Evolutionary conservation across 2,113 vertebrate genomes (phyloP), one percentile per base, ranked within the genome.

Genomic region (Colaptes auratus): DNA sequence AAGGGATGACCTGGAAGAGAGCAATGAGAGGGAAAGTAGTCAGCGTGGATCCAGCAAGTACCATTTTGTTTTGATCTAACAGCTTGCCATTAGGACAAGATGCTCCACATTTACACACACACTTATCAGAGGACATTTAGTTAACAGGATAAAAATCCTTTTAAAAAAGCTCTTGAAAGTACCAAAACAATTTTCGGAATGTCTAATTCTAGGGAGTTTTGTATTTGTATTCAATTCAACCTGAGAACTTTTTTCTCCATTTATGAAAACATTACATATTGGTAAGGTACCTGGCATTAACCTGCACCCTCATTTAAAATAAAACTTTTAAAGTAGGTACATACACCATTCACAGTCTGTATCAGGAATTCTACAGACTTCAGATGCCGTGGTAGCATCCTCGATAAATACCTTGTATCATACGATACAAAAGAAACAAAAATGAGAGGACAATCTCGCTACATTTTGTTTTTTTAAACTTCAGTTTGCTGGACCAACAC

Each of bases 11-110:
- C 85, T 90, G 88, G 86, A 96, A 89, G 94, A 92, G 96, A 97
- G 95, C 79, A 81, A 89, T 58, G 94, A 96, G 92, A 93, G 92
- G 92, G 97, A 94, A 94, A 98, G 96, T 64, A 94, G 90, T 90
- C 97, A 97, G 97, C 52, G 76, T 98, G 96, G 97, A 98, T 98
- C 98, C 97, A 98, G 98, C 97, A 97, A 98, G 97, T 98, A 97
- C 97, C 97, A 93, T 97, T 97, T 91, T 55, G 76, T 91, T 96
- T 95, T 93, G 82, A 96, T 90, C 89, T 95, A 93, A 97, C 95
- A 97, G 48, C 93, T 61, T 97, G 97, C 92, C 95, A 73, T 93
- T 93, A 93, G 83, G 95, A 96, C 96, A 98, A 96, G 95, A 90
- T 93, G 96, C 60, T 95, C 91, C 94, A 96, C 94, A 83, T 96